phyloP scores from a whole-genome alignment of 2,797 vertebrate genomes.

The Alcedo quadribrachys region DNA sequence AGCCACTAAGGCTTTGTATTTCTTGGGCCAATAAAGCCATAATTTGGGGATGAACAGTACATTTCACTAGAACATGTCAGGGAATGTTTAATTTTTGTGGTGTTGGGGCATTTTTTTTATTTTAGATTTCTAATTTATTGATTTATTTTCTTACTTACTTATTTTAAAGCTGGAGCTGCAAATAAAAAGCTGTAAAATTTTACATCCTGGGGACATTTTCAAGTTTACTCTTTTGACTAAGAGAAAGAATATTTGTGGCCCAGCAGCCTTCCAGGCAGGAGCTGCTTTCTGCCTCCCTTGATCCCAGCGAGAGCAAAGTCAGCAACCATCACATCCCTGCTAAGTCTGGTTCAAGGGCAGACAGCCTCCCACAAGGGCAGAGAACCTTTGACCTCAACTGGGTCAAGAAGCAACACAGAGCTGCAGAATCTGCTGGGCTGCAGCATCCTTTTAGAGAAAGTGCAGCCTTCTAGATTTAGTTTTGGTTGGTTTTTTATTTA shows the following conservation, averaged over 20 bases:
- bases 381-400: neutral
- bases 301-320: neutral
- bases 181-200: neutral
- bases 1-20: neutral
- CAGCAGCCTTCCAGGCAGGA: neutral
- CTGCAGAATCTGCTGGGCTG: neutral
- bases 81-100: neutral
- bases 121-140: too few species aligned
- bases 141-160: too few species aligned
- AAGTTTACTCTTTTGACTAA: conserved; percentile 1
- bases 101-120: neutral
- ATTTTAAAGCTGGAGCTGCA: too few species aligned
- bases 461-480: neutral
- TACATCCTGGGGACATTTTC: neutral
- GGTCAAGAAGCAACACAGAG: neutral
- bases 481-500: too few species aligned
- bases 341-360: neutral
- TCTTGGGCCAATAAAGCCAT: neutral
- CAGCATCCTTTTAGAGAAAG: neutral
- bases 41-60: neutral
- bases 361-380: neutral
- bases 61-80: neutral
- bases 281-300: neutral
- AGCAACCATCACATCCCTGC: fast-evolving
- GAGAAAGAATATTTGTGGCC: too few species aligned